Evolutionary conservation across 1,140 invertebrate genomes (phyloP).

Genomic region (Acromyrmex echinatior): DNA sequence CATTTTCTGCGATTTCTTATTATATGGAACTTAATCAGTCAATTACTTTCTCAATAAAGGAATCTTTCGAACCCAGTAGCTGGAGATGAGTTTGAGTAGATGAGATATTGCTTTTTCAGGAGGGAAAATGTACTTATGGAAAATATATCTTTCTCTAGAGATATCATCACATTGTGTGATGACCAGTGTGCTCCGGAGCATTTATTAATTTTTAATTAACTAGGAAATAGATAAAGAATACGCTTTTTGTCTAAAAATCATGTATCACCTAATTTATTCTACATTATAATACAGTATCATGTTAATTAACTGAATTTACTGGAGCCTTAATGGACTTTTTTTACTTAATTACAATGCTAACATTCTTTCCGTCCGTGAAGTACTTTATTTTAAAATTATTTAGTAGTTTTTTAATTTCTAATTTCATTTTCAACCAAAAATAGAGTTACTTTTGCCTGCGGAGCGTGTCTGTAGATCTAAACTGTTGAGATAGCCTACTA

Average conservation of each 20-base stretch:
- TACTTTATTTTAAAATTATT: neutral
- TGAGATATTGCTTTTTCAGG: slow-evolving; percentile 30
- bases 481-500: neutral
- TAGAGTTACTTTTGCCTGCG: slow-evolving; percentile 13
- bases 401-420: neutral
- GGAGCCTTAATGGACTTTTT: neutral
- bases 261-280: slow-evolving; percentile 1
- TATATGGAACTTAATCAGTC: slow-evolving; percentile 45
- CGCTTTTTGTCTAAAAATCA: neutral
- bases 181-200: neutral
- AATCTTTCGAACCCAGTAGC: slow-evolving; percentile 19
- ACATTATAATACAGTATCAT: neutral
- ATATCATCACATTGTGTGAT: neutral
- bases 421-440: slow-evolving; percentile 21
- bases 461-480: slow-evolving; percentile 13
- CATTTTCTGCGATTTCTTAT: neutral
- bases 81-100: neutral
- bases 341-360: neutral
- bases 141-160: slow-evolving; percentile 28
- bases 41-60: slow-evolving; percentile 33
- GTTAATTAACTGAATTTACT: slow-evolving; percentile 8
- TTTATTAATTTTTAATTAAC: slow-evolving; percentile 26
- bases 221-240: neutral
- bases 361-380: neutral
- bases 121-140: neutral